Base-by-base conservation (phyloP, 2,113 vertebrate species). In the Symphodus melops region DNA sequence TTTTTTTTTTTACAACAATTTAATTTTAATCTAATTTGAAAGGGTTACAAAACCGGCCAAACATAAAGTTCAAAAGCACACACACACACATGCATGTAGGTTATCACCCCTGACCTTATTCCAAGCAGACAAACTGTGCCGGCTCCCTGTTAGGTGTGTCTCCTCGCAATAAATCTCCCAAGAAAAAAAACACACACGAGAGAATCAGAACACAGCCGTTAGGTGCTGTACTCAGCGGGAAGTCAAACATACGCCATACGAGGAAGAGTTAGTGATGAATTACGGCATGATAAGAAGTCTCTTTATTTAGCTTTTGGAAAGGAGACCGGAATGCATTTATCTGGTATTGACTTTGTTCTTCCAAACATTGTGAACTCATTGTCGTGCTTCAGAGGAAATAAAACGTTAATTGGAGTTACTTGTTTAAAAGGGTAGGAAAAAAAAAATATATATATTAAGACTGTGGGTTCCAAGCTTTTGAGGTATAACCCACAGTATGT, bases 141-240 rank as follows among this genome's bases (percentile, higher is more conserved):
- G 86, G 60, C 48, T 77, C 44, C 21, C 14, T 51, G 46, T n/a
- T 78, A 87, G 90, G 90, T 70, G 90, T 88, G 90, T 86, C 81
- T 5, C 46, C n/a, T 8, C 16, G 76, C 81, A 68, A 88, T 90
- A 91, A 90, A 91, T 73, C 54, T 69, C 17, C 65, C 13, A 36
- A 78, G 76, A 72, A 86, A 80, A 72, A 69, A 1, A 4, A 33
- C 28, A 33, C 85, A 86, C 84, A 84, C 2, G 63, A 60, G 68
- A 67, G 58, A 76, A 86, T 86, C 61, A 72, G 72, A 75, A 64
- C 72, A 51, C 64, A 68, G 77, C 61, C 17, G 42, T 82, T 78
- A 53, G 72, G 76, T 64, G 68, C 60, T 70, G 67, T 8, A 58
- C 60, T 79, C 75, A 73, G 75, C 16, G 21, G 23, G 63, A 86